A percentile compares a stretch with the other conserved stretches of the same genome.
phyloP scores from a whole-genome alignment of 1,140 invertebrate species.

The Megathymus violae region DNA sequence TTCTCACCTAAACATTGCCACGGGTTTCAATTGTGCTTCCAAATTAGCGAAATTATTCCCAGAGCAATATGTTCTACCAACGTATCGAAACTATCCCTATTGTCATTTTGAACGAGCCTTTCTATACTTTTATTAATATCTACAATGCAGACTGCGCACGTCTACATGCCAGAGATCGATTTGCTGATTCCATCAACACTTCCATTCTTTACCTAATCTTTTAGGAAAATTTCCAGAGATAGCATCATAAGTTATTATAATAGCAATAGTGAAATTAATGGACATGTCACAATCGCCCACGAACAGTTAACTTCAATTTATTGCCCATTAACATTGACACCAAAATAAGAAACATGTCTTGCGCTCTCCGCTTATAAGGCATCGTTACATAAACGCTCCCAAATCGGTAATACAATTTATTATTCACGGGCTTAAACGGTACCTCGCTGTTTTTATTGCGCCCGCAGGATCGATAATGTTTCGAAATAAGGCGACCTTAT shows the following conservation, averaged over 20 bases:
- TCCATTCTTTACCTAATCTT: not conserved
- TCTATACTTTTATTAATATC: conserved; percentile 42
- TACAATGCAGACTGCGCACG: conserved; percentile 24
- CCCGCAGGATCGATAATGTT: conserved; percentile 42
- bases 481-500: conserved; percentile 44
- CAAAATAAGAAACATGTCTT: conserved; percentile 42
- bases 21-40: not conserved
- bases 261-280: conserved; percentile 4
- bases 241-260: not conserved
- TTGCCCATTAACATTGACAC: conserved; percentile 42
- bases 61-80: not conserved
- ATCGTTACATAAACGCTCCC: conserved; percentile 46
- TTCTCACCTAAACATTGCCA: no score
- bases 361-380: conserved; percentile 52
- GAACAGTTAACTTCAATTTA: conserved; percentile 38
- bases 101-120: conserved; percentile 31
- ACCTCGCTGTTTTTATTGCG: conserved; percentile 14
- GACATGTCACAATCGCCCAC: conserved; percentile 15
- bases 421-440: conserved; percentile 39
- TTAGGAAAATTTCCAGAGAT: not conserved
- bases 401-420: conserved; percentile 42
- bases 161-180: not conserved
- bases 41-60: conserved; percentile 11
- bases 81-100: conserved; percentile 4
- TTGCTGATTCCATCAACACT: conserved; percentile 3